These are phyloP conservation scores for Emydocephalus ijimae DNA, from an alignment of 2,113 vertebrate species.

Conservation along the genomic window DNA sequence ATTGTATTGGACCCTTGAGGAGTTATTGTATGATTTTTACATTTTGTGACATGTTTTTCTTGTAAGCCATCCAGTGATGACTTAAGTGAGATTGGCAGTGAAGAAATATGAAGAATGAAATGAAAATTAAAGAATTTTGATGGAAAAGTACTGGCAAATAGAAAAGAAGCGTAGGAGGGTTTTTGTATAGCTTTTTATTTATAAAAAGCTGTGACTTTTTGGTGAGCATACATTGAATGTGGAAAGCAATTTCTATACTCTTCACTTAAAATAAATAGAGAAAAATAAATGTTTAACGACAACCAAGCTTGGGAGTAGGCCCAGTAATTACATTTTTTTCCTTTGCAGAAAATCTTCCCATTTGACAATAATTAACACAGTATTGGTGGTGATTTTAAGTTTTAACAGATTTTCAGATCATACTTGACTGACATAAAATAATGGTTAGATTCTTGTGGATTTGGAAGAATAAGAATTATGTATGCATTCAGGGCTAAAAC, in stretches of 20 bases:
- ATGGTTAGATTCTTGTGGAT: background rate
- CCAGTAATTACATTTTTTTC: background rate
- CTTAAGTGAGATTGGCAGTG: background rate
- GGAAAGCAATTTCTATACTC: background rate
- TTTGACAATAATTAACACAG: background rate
- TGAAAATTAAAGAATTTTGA: background rate
- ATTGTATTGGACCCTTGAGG: background rate
- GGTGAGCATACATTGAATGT: background rate
- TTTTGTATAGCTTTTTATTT: background rate
- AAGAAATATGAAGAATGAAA: background rate
- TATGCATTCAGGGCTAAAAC: background rate
- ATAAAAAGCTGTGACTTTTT: background rate
- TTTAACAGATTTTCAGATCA: background rate
- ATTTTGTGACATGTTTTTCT: background rate
- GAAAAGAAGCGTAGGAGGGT: background rate
- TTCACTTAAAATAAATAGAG: background rate
- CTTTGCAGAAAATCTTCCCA: background rate
- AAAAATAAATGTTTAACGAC: background rate
- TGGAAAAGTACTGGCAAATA: background rate
- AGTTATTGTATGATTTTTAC: background rate
- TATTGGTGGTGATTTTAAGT: background rate
- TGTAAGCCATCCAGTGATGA: background rate
- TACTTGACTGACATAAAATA: background rate
- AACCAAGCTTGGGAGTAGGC: background rate
- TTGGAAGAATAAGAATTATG: background rate